These are phyloP conservation scores for Tachypleus tridentatus DNA, from an alignment of 1,140 invertebrate genomes.

Conservation along the genomic window DNA sequence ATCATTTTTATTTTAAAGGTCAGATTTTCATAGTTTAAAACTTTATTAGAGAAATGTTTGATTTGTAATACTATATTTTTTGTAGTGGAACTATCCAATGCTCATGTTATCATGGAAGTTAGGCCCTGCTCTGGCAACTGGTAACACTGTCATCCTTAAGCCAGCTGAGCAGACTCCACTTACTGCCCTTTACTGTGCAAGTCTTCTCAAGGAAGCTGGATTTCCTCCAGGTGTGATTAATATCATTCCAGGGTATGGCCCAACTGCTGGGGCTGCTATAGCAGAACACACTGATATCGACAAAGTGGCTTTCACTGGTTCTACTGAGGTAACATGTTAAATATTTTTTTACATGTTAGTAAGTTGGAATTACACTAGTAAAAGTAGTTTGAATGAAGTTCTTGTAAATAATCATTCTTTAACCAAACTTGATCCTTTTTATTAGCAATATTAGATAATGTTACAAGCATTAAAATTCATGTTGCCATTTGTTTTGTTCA, in stretches of 20 bases:
- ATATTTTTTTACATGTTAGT: neutral
- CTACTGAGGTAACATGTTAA: constrained; percentile 30
- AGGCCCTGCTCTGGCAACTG: constrained; percentile 78
- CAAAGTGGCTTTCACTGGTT: constrained; percentile 43
- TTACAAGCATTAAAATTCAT: neutral
- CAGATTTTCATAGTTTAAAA: neutral
- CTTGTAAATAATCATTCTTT: neutral
- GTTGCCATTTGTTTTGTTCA: neutral
- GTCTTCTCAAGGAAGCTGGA: constrained; percentile 50
- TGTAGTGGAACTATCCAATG: constrained; percentile 86
- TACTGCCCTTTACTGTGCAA: constrained; percentile 78
- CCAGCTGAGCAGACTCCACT: constrained; percentile 94
- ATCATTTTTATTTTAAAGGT: no score
- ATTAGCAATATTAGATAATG: neutral
- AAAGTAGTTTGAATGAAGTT: neutral
- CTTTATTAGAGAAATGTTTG: neutral
- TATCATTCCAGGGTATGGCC: constrained; percentile 74
- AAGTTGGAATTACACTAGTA: neutral
- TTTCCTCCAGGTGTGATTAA: constrained; percentile 36
- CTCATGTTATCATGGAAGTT: constrained; percentile 95
- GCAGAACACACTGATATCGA: constrained; percentile 48
- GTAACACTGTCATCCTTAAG: constrained; percentile 84
- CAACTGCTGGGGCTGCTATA: constrained; percentile 66
- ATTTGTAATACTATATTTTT: neutral
- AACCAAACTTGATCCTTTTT: neutral